These are phyloP conservation scores for Ariopsis seemanni DNA, from an alignment of 2,113 vertebrate genomes.

Conservation along the genomic window DNA sequence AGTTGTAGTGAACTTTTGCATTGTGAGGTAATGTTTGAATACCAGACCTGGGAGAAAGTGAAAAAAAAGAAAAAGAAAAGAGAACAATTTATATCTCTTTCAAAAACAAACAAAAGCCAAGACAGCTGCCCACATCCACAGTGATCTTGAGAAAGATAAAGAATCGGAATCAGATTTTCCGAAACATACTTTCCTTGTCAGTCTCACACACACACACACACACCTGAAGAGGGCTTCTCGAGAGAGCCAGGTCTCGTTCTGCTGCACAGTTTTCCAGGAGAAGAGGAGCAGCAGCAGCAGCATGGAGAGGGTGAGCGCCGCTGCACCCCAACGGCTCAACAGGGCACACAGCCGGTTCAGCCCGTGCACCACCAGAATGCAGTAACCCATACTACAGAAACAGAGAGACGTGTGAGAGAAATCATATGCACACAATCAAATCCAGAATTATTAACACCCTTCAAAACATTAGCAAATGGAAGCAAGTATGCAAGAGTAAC, in stretches of 20 bases:
- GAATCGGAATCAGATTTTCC: background rate
- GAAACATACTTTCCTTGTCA: background rate
- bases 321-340: conserved; percentile 78
- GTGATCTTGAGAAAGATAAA: background rate
- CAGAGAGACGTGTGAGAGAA: background rate
- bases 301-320: conserved; percentile 74
- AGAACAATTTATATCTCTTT: background rate
- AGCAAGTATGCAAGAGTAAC: background rate
- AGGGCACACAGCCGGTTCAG: conserved; percentile 79
- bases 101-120: background rate
- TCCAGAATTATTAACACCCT: background rate
- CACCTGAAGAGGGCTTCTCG: conserved; percentile 94
- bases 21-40: conserved; percentile 96
- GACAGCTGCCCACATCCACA: background rate
- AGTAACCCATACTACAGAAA: conserved; percentile 89
- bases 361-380: conserved; percentile 89
- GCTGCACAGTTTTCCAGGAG: conserved; percentile 90
- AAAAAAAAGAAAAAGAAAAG: background rate
- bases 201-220: conserved; percentile 3
- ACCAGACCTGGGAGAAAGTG: conserved; percentile 80
- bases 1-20: conserved; percentile 99
- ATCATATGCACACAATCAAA: background rate
- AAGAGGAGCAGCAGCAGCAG: conserved; percentile 86
- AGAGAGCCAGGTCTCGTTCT: conserved; percentile 94
- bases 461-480: background rate